Evolutionary conservation across 1,140 invertebrate species (phyloP).

Genomic region (Camponotus floridanus): DNA sequence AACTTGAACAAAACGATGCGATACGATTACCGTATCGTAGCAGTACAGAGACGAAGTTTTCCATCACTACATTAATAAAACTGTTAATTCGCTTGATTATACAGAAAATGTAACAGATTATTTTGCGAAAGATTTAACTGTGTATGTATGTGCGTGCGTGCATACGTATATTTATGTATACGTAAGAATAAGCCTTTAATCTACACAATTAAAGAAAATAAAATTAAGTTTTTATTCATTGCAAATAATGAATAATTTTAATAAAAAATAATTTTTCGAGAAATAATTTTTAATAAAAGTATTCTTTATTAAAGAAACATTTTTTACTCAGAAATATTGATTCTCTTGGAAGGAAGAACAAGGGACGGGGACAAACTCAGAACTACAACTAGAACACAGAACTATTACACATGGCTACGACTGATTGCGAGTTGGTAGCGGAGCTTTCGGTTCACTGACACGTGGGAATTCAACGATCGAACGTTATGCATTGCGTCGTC

Average conservation of each 20-base stretch:
- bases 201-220: neutral
- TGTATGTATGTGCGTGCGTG: too few relatives aligned
- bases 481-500: conserved; percentile 40
- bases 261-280: neutral
- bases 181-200: too few relatives aligned
- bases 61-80: neutral
- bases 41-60: neutral
- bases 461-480: conserved; percentile 56
- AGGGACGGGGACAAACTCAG: neutral
- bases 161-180: too few relatives aligned
- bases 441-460: conserved; percentile 56
- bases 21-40: neutral
- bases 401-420: conserved; percentile 23
- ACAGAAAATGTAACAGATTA: neutral
- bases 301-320: neutral
- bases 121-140: neutral
- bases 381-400: conserved; percentile 41
- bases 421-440: conserved; percentile 19
- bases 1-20: neutral
- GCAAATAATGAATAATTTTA: neutral
- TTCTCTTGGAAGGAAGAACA: neutral
- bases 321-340: conserved; percentile 21
- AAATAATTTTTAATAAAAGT: neutral
- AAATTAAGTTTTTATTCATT: neutral
- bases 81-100: neutral